Evolutionary conservation across 2,888 invertebrate species (phyloP), one percentile per base, ranked within the genome.

Genomic region (Hoplodrina ambigua): DNA sequence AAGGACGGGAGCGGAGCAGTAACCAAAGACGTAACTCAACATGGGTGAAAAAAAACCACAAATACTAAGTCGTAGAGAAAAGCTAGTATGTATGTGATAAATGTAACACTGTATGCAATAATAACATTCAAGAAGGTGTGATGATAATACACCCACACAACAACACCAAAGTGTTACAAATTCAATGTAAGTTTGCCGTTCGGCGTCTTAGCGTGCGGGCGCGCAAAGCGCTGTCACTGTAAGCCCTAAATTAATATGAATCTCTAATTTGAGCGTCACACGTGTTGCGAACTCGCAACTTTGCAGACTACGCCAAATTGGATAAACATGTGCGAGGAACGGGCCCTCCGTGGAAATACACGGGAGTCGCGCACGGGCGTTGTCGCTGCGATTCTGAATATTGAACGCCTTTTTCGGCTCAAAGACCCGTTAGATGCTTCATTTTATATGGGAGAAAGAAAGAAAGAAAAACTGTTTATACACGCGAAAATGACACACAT

Each of bases 251-350:
- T 96, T 95, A 95, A 94, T 94, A 96, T 95, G 94, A 95, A 96
- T 95, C 94, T 93, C 94, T 94, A 95, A 95, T 96, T 95, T 94
- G 92, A 90, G 91, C 93, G 91, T 89, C 93, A 93, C 95, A 96
- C 94, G 94, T 95, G 95, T 92, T 95, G 93, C 94, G 88, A 93
- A 90, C 94, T 94, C 93, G 84, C 94, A 96, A 95, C 95, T 96
- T 95, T 93, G 94, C 95, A 95, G 95, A 95, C 95, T 91, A 88
- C 93, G 92, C 93, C 93, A 94, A 95, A 95, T 95, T 95, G 94
- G 94, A 95, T 95, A 93, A 95, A 94, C 95, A 95, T 94, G 94
- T 94, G 94, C 93, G 91, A 89, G 87, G 85, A 91, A 91, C 91
- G 86, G 87, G 82, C 80, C 85, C 85, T 80, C 69, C 56, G 33